Conservation (phyloP, 2,113 vertebrate genomes). For the Gallinago paraguaiae region DNA sequence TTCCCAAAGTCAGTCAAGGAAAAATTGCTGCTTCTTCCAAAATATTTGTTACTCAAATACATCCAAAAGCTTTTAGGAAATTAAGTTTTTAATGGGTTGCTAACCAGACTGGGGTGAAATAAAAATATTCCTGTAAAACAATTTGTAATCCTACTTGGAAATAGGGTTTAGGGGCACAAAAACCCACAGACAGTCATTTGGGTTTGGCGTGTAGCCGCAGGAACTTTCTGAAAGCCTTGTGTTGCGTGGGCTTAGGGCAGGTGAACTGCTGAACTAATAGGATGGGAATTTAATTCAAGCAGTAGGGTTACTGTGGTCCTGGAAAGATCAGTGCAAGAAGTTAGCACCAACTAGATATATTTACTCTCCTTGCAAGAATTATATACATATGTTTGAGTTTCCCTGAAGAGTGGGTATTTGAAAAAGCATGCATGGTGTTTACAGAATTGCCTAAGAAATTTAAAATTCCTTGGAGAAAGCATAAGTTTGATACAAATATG, state of each 20-base stretch:
- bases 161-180: background rate
- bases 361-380: background rate
- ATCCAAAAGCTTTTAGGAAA: background rate
- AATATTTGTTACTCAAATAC: background rate
- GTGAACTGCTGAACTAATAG: background rate
- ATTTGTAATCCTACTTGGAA: background rate
- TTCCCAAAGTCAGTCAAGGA: background rate
- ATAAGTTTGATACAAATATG: background rate
- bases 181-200: background rate
- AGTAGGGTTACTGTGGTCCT: background rate
- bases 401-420: background rate
- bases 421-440: background rate
- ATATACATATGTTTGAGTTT: background rate
- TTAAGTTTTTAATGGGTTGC: background rate
- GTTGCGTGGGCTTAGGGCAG: accelerated
- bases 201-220: background rate
- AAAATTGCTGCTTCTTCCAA: background rate
- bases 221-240: background rate
- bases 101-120: background rate
- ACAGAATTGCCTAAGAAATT: background rate
- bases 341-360: background rate
- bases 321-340: background rate
- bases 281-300: background rate
- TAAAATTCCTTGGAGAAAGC: background rate
- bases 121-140: background rate